A percentile compares a stretch with the other conserved stretches of the same genome.
phyloP scores from a whole-genome alignment of 2,888 invertebrate genomes.

The Archips crataeganus region DNA sequence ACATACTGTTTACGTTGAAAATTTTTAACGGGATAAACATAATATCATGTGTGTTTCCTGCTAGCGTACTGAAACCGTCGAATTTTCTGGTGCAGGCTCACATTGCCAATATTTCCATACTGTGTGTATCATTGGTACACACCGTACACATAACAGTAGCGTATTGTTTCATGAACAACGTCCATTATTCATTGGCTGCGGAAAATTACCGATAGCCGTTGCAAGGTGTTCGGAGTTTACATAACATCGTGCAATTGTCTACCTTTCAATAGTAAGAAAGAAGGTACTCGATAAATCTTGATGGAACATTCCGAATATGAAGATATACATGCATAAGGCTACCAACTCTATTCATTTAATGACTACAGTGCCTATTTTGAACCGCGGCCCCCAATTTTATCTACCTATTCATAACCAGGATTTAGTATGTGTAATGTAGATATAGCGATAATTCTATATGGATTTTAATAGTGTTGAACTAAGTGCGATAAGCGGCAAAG shows the following conservation, averaged over 20 bases:
- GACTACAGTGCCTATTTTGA: not conserved
- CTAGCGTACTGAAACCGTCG: slow-evolving; percentile 41
- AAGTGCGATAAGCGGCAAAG: not conserved
- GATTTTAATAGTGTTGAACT: not conserved
- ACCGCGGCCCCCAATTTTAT: slow-evolving; percentile 1
- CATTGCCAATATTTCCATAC: slow-evolving; percentile 47
- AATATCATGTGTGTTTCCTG: slow-evolving; percentile 41
- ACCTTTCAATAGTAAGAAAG: slow-evolving; percentile 29
- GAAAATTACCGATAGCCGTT: slow-evolving; percentile 36
- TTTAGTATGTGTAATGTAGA: not conserved
- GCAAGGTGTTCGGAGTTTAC: slow-evolving; percentile 34
- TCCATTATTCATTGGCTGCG: slow-evolving; percentile 58
- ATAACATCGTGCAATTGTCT: slow-evolving; percentile 37
- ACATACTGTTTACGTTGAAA: slow-evolving; percentile 13
- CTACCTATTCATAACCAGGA: slow-evolving; percentile 16
- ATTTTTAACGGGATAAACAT: slow-evolving; percentile 6
- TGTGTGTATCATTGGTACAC: slow-evolving; percentile 49
- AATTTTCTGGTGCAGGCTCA: slow-evolving; percentile 59
- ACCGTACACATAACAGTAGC: slow-evolving; percentile 49
- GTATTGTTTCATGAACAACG: slow-evolving; percentile 76
- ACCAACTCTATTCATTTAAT: not conserved
- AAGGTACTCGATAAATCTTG: slow-evolving; percentile 28
- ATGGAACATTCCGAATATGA: slow-evolving; percentile 6
- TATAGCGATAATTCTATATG: slow-evolving; percentile 18
- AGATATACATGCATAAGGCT: not conserved